Percentiles rank a stretch among this genome's conserved stretches.
These are phyloP conservation scores for Polymixis lichenea DNA, from an alignment of 2,888 invertebrate genomes.

Conservation along the genomic window DNA sequence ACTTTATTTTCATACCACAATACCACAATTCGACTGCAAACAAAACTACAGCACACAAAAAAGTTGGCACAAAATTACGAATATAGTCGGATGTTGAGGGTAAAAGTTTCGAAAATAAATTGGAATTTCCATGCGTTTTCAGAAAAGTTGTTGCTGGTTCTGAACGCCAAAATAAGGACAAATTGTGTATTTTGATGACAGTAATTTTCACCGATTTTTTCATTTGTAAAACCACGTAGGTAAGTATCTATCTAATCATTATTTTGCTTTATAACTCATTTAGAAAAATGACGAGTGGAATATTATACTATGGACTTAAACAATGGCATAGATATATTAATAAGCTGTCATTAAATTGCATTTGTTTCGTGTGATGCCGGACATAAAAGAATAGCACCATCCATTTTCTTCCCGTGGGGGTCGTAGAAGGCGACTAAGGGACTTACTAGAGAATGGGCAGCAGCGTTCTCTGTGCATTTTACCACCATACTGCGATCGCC, in stretches of 20 bases:
- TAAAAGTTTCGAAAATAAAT: constrained; percentile 48
- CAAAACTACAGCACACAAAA: constrained; percentile 45
- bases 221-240: not conserved
- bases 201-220: not conserved
- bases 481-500: no score
- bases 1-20: constrained; percentile 53
- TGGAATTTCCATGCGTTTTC: constrained; percentile 36
- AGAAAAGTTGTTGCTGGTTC: constrained; percentile 25
- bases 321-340: not conserved
- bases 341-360: not conserved
- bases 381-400: no score
- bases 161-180: constrained; percentile 7
- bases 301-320: not conserved
- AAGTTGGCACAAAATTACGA: constrained; percentile 51
- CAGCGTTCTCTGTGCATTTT: no score
- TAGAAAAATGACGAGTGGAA: not conserved
- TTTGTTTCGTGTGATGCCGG: no score
- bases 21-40: constrained; percentile 44
- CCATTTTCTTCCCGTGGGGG: no score
- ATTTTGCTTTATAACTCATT: not conserved
- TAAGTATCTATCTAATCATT: not conserved
- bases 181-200: not conserved
- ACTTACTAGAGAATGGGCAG: no score
- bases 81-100: constrained; percentile 29
- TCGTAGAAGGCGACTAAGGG: no score